Conservation (phyloP, 2,113 vertebrate genomes). For the Vanacampus margaritifer region DNA sequence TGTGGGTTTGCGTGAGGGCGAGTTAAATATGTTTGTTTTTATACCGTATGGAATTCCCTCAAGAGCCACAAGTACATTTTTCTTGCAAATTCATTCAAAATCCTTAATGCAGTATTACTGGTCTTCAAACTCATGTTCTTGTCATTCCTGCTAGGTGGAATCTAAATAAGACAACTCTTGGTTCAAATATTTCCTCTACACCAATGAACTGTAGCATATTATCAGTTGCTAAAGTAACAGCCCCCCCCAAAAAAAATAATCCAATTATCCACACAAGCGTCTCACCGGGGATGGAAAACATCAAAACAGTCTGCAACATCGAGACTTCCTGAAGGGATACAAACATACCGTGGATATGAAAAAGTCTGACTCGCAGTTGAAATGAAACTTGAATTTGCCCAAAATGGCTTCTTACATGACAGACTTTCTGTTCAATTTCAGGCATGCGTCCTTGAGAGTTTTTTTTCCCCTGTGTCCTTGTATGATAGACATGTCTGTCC, state of each 20-base stretch:
- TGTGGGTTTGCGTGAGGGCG: conserved; percentile 16
- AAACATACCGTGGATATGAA: neutral
- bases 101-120: neutral
- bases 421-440: neutral
- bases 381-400: neutral
- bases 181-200: neutral
- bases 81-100: conserved; percentile 16
- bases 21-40: neutral
- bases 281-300: neutral
- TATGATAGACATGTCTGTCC: neutral
- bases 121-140: neutral
- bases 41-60: conserved; percentile 17
- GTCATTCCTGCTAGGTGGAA: neutral
- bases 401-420: neutral
- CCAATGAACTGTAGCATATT: neutral
- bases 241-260: neutral
- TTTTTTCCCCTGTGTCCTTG: neutral
- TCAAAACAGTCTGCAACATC: neutral
- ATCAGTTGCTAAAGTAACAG: neutral
- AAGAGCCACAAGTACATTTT: conserved; percentile 1
- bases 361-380: neutral
- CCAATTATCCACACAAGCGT: neutral
- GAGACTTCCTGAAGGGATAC: neutral
- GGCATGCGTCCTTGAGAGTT: too few species aligned
- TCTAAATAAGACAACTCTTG: neutral